Evolutionary conservation across 2,797 vertebrate species (phyloP).

Genomic region (Chaunax sp.): DNA sequence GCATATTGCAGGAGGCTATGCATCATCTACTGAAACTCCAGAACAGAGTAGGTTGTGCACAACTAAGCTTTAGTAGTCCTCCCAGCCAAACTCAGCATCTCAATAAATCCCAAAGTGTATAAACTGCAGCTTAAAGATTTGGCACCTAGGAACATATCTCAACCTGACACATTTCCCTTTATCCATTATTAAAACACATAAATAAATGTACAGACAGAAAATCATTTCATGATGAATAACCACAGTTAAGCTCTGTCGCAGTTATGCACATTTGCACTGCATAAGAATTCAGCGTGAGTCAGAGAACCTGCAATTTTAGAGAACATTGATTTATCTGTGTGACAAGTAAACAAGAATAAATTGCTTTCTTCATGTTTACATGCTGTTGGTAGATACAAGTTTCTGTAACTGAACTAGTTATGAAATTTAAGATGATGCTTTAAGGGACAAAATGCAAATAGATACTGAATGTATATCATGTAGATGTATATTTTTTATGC

Average conservation of each 20-base stretch:
- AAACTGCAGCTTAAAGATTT: constrained; percentile 56
- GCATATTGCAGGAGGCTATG: constrained; percentile 6
- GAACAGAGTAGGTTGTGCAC: constrained; percentile 3
- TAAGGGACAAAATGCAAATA: not conserved
- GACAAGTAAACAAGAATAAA: constrained; percentile 49
- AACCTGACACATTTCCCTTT: constrained; percentile 59
- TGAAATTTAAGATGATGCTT: not conserved
- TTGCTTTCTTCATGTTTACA: constrained; percentile 22
- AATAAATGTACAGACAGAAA: constrained; percentile 70
- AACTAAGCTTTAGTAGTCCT: constrained; percentile 25
- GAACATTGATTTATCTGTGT: constrained; percentile 50
- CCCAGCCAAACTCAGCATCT: constrained; percentile 20
- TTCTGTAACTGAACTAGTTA: not conserved
- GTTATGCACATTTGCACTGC: constrained; percentile 47
- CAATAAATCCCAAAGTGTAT: constrained; percentile 46
- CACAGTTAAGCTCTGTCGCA: constrained; percentile 54
- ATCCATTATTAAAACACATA: constrained; percentile 78
- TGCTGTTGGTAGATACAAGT: constrained; percentile 5
- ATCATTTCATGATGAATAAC: constrained; percentile 73
- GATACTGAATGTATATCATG: too few species aligned
- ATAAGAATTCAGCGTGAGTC: constrained; percentile 32
- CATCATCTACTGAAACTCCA: constrained; percentile 20
- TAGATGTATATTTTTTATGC: too few species aligned
- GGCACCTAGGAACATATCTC: constrained; percentile 39
- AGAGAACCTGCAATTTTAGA: constrained; percentile 44